A percentile compares a stretch with the other conserved stretches of the same genome.
Conservation (phyloP, 1,140 invertebrate genomes). For the Plectus sambesii region DNA sequence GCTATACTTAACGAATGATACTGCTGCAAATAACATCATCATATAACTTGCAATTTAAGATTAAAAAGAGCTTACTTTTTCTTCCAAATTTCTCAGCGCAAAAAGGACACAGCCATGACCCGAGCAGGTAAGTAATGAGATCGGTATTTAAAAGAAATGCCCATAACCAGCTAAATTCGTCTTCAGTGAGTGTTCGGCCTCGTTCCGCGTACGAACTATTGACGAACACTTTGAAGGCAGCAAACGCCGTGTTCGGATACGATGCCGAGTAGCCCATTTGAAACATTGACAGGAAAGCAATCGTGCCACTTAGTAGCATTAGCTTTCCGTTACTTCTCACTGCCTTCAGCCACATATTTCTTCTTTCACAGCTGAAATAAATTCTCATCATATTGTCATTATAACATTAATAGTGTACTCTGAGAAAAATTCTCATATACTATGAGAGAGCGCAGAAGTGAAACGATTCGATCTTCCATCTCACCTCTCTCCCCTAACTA, state of each 20-base stretch:
- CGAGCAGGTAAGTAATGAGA: conserved; percentile 27
- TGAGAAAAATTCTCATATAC: too few relatives aligned
- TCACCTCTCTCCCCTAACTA: too few relatives aligned
- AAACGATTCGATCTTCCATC: too few relatives aligned
- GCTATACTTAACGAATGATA: too few relatives aligned
- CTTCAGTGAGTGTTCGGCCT: conserved; percentile 4
- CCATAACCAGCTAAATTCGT: conserved; percentile 23
- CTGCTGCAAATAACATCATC: conserved; percentile 16
- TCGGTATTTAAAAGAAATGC: conserved; percentile 28
- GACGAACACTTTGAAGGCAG: conserved; percentile 19
- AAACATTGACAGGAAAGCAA: too few relatives aligned
- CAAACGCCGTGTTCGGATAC: conserved; percentile 28
- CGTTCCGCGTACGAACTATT: conserved; percentile 14
- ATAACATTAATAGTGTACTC: too few relatives aligned
- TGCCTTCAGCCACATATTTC: too few relatives aligned
- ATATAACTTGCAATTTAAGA: background rate
- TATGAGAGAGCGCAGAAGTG: too few relatives aligned
- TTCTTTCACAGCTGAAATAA: too few relatives aligned
- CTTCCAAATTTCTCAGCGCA: conserved; percentile 27
- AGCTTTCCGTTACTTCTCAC: too few relatives aligned
- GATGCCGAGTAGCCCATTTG: conserved; percentile 34
- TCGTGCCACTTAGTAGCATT: too few relatives aligned
- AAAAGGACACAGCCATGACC: conserved; percentile 19
- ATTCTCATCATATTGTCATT: too few relatives aligned
- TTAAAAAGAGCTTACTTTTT: conserved; percentile 17